Base-by-base conservation (phyloP, 2,797 vertebrate species). In the Falco naumanni region DNA sequence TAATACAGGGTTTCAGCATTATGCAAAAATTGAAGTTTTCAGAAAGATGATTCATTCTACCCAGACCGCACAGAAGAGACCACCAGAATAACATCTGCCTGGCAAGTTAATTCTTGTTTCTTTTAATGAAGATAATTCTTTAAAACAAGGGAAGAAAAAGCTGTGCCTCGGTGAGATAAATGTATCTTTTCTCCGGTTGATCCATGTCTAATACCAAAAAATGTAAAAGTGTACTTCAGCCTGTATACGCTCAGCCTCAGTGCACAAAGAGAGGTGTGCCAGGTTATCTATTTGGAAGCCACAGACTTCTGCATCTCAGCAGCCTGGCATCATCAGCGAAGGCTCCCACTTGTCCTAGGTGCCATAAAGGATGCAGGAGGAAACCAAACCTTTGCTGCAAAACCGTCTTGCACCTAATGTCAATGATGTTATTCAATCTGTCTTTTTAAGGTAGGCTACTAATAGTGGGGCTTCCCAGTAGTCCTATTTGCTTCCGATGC, bases 121-220 rank as follows among this genome's bases (percentile, higher is more conserved):
- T 91, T 96, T 94, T 60, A 95, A 90, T 80, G 33, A 93, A 93
- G 87, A 79, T 91, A 37, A 78, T 95, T 96, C 26, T 50, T 70
- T 74, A 16, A 87, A 87, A 86, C 51, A 37, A 85, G 37, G 33
- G 56, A 87, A 66, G 34, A 28, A 72, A 54, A 50, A 84, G 34
- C 31, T 20, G 2, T 70, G 3, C 39, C 89, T 93, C 47, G 82
- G 29, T 64, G 77, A 94, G 61, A 33, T 34, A 45, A 57, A 57
- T n/a, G 2, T 25, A 19, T 18, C 41, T 90, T 74, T 26, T 71
- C 89, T 61, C n/a, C 56, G 76, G 66, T 69, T 93, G 76, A 70
- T 76, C 59, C 33, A 34, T 37, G 16, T 50, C 39, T 90, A 69
- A 47, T 39, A 68, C 43, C 39, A 68, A 92, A 91, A 84, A 54